These are phyloP conservation scores for Platerodrilus igneus DNA, from an alignment of 2,888 invertebrate genomes.

Conservation along the genomic window DNA sequence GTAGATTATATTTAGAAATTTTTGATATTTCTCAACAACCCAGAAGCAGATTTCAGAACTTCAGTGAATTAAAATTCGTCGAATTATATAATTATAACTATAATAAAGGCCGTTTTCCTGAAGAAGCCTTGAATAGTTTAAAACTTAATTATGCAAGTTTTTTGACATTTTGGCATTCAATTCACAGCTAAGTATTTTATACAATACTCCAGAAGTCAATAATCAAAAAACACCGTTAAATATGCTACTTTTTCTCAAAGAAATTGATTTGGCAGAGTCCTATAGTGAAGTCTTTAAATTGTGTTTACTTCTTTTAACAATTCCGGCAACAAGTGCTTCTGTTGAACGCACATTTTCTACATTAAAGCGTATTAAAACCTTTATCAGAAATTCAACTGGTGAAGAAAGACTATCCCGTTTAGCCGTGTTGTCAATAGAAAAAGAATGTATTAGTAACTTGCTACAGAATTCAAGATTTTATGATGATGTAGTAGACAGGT, in stretches of 20 bases:
- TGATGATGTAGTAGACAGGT: neutral
- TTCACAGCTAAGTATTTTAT: neutral
- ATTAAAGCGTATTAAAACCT: slow-evolving; percentile 8
- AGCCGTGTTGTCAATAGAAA: slow-evolving; percentile 4
- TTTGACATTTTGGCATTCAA: neutral
- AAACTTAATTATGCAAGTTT: neutral
- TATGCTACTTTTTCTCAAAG: neutral
- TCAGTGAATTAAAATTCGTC: neutral
- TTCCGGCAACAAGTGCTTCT: slow-evolving; percentile 2
- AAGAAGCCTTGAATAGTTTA: neutral
- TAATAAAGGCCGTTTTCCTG: neutral
- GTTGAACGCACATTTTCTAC: slow-evolving; percentile 4
- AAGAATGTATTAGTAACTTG: neutral
- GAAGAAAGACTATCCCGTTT: slow-evolving; percentile 2
- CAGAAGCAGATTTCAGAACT: neutral
- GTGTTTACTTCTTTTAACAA: neutral
- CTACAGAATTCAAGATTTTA: neutral
- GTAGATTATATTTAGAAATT: neutral
- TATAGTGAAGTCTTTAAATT: slow-evolving; percentile 4
- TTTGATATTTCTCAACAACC: too few species aligned
- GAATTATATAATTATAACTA: neutral
- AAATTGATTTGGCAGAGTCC: neutral
- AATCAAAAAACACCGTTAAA: too few species aligned
- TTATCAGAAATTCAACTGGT: slow-evolving; percentile 2
- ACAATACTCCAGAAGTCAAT: neutral